These are phyloP conservation scores for Gorsachius magnificus DNA, from an alignment of 2,797 vertebrate genomes.

Conservation along the genomic window DNA sequence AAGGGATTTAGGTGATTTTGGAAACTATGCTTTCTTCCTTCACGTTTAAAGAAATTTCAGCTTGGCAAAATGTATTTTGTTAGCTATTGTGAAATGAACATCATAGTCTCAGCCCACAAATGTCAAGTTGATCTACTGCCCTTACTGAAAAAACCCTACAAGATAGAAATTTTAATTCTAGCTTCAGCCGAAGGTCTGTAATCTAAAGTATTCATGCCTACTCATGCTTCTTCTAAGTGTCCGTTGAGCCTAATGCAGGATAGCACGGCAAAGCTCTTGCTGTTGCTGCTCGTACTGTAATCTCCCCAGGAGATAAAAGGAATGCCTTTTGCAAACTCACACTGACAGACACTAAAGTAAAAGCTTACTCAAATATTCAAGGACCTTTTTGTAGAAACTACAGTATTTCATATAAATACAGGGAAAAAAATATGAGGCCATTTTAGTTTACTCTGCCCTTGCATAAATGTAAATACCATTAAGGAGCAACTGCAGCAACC, in stretches of 20 bases:
- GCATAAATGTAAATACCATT: neutral
- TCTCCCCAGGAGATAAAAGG: slow-evolving; percentile 59
- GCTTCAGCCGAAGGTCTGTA: slow-evolving; percentile 47
- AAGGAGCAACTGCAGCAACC: neutral
- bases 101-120: slow-evolving; percentile 17
- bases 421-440: neutral
- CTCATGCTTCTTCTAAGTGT: slow-evolving; percentile 46
- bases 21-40: neutral
- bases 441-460: slow-evolving; percentile 5
- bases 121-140: slow-evolving; percentile 43
- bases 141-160: neutral
- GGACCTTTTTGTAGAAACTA: neutral
- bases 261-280: slow-evolving; percentile 6
- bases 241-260: slow-evolving; percentile 53
- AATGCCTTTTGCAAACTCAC: slow-evolving; percentile 50
- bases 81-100: slow-evolving; percentile 4
- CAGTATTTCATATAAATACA: slow-evolving; percentile 11
- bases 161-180: slow-evolving; percentile 51
- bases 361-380: slow-evolving; percentile 55
- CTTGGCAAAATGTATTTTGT: slow-evolving; percentile 37
- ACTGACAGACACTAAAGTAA: slow-evolving; percentile 49
- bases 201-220: slow-evolving; percentile 51
- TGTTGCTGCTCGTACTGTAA: slow-evolving; percentile 42
- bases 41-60: neutral
- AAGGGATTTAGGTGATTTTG: slow-evolving; percentile 7